Conservation (phyloP, 1,140 invertebrate genomes). For the Bombyx mori region DNA sequence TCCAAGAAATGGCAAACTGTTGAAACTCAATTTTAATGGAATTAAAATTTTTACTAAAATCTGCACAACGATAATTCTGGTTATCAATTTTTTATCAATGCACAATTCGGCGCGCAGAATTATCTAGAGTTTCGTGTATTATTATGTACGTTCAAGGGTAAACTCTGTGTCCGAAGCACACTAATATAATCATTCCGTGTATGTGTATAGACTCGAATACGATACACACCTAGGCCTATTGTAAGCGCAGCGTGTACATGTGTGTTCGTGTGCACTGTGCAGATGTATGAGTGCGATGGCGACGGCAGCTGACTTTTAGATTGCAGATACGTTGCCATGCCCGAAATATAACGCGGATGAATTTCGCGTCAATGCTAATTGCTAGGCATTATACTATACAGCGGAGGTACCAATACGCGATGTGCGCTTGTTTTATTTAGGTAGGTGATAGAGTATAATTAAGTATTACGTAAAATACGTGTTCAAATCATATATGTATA, state of each 20-base stretch:
- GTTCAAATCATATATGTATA: too few relatives aligned
- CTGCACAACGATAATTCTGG: slow-evolving; percentile 25
- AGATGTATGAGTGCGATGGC: slow-evolving; percentile 37
- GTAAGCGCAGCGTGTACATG: slow-evolving; percentile 25
- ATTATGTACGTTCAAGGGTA: slow-evolving; percentile 51
- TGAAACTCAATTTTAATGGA: too few relatives aligned
- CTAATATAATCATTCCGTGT: slow-evolving; percentile 31
- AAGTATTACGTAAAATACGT: too few relatives aligned
- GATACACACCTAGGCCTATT: slow-evolving; percentile 49
- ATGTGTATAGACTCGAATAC: slow-evolving; percentile 29
- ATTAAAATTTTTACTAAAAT: slow-evolving; percentile 4
- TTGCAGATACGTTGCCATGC: slow-evolving; percentile 59
- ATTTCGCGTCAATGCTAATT: slow-evolving; percentile 44
- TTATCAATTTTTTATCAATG: slow-evolving; percentile 65
- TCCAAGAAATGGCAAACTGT: too few relatives aligned
- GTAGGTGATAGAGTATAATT: too few relatives aligned
- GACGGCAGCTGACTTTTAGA: slow-evolving; percentile 57
- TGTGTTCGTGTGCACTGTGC: slow-evolving; percentile 27
- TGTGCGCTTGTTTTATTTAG: background rate
- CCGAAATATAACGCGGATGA: slow-evolving; percentile 59
- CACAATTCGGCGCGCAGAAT: slow-evolving; percentile 45
- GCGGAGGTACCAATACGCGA: slow-evolving; percentile 12
- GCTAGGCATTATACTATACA: slow-evolving; percentile 28
- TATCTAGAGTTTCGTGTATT: slow-evolving; percentile 49
- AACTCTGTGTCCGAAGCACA: slow-evolving; percentile 54